These are phyloP conservation scores for Lamprotornis superbus DNA, from an alignment of 2,113 vertebrate species.

Conservation along the genomic window DNA sequence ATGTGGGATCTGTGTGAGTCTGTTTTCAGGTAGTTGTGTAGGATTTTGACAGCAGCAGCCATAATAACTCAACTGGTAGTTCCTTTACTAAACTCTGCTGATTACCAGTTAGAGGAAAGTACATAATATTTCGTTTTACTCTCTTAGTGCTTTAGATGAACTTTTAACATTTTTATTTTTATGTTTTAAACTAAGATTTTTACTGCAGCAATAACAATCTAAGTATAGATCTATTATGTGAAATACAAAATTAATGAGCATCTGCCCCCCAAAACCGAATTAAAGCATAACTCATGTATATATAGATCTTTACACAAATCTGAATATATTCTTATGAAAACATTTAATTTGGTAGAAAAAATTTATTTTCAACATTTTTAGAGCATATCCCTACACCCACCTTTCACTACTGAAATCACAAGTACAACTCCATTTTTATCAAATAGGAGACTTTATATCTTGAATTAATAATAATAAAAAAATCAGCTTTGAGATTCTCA, in stretches of 20 bases:
- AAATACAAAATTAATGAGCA: background rate
- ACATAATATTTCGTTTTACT: background rate
- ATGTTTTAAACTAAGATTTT: background rate
- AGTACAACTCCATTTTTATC: background rate
- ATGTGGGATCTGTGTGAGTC: background rate
- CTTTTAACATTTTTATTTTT: background rate
- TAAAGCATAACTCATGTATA: fast-evolving
- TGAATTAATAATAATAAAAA: background rate
- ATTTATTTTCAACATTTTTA: background rate
- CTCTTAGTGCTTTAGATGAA: background rate
- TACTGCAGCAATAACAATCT: background rate
- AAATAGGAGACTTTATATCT: background rate
- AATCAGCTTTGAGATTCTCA: background rate
- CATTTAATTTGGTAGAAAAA: background rate
- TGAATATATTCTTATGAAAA: background rate
- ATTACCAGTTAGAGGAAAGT: background rate
- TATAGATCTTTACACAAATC: background rate
- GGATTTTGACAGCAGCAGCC: background rate
- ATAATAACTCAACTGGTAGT: background rate
- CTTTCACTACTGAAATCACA: background rate
- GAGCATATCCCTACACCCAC: fast-evolving
- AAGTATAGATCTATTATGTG: background rate
- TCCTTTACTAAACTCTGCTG: background rate
- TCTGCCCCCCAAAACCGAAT: background rate
- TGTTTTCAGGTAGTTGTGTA: background rate